Percentiles rank a stretch among this genome's conserved stretches.
Evolutionary conservation across 2,888 invertebrate species (phyloP).

Genomic region (Lasiommata megera): DNA sequence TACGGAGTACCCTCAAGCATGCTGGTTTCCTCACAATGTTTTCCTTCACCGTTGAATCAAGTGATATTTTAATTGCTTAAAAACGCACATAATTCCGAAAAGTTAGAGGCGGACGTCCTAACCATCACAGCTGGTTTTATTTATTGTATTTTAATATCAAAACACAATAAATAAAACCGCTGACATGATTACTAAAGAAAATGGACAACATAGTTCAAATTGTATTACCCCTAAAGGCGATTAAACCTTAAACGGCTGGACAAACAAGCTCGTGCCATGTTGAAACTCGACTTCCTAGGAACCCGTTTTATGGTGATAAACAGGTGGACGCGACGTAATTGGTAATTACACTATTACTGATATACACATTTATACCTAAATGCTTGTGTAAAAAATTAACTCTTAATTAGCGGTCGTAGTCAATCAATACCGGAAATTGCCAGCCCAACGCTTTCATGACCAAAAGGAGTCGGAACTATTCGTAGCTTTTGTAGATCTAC

Average conservation of each 20-base stretch:
- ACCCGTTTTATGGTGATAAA: constrained; percentile 6
- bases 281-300: constrained; percentile 18
- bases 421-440: neutral
- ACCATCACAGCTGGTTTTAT: too few species aligned
- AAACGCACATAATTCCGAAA: too few species aligned
- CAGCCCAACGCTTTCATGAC: neutral
- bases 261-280: constrained; percentile 40
- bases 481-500: too few species aligned
- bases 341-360: constrained; percentile 4
- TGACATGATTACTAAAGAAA: constrained; percentile 26
- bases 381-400: constrained; percentile 2
- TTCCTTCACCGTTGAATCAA: too few species aligned
- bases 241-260: constrained; percentile 42
- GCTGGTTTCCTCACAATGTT: too few species aligned
- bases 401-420: neutral
- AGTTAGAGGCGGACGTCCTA: too few species aligned
- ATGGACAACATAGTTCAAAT: constrained; percentile 36
- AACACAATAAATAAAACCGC: constrained; percentile 2
- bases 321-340: constrained; percentile 13
- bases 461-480: too few species aligned
- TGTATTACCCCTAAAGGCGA: constrained; percentile 41
- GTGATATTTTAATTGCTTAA: too few species aligned
- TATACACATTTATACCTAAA: neutral
- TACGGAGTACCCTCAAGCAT: too few species aligned
- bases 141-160: too few species aligned